These are phyloP conservation scores for Muscicapa adusta DNA, from an alignment of 2,113 vertebrate species.

Conservation along the genomic window DNA sequence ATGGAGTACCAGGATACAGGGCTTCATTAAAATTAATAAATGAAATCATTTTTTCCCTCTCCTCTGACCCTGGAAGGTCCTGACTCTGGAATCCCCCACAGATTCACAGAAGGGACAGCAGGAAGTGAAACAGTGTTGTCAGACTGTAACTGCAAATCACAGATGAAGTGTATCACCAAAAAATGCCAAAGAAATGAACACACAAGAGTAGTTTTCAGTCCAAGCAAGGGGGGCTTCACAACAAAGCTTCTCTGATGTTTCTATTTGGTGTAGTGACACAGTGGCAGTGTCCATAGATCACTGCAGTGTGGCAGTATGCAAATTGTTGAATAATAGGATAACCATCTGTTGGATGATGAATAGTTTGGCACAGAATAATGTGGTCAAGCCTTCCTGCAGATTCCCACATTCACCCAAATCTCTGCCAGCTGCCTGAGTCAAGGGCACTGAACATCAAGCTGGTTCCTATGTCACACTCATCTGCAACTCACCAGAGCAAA, in stretches of 20 bases:
- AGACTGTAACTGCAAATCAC: background rate
- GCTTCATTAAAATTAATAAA: background rate
- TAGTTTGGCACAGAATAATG: background rate
- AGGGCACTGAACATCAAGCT: conserved; percentile 7
- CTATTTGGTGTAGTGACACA: background rate
- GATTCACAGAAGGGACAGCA: background rate
- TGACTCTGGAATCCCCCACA: background rate
- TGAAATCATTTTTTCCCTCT: background rate
- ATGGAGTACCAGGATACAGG: background rate
- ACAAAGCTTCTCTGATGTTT: background rate
- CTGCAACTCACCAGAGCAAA: background rate
- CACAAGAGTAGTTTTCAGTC: background rate
- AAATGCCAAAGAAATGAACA: background rate
- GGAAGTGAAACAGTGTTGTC: background rate
- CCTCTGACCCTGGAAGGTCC: background rate
- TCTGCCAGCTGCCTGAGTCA: conserved; percentile 40
- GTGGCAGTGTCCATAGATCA: background rate
- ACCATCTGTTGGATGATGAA: conserved; percentile 10
- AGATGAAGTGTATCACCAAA: background rate
- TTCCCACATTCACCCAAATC: conserved; percentile 3
- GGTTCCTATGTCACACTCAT: background rate
- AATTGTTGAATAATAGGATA: conserved; percentile 24
- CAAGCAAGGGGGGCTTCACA: background rate
- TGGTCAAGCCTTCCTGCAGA: conserved; percentile 19
- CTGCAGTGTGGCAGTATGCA: conserved; percentile 4